phyloP scores from a whole-genome alignment of 2,888 invertebrate genomes.

The Drosophila longiperda region DNA sequence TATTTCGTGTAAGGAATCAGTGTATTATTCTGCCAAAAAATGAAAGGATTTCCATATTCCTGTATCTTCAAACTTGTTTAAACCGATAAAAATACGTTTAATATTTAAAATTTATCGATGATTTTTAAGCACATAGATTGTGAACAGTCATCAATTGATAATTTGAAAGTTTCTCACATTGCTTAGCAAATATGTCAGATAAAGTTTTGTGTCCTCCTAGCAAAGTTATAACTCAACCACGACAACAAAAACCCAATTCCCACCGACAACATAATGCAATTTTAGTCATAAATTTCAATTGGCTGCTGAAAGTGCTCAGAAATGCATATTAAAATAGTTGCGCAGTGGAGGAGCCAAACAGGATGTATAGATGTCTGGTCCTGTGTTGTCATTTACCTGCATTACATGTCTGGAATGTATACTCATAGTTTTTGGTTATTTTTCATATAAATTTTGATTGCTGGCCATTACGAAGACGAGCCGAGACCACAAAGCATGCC shows the following conservation, averaged over 20 bases:
- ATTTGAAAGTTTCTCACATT: neutral
- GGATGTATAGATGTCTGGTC: neutral
- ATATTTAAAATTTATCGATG: neutral
- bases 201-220: neutral
- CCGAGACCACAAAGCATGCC: slow-evolving; percentile 55
- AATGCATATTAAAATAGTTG: slow-evolving; percentile 69
- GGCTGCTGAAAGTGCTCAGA: slow-evolving; percentile 36
- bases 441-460: slow-evolving; percentile 70
- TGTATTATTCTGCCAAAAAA: neutral
- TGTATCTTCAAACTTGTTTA: neutral
- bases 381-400: slow-evolving; percentile 37
- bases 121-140: neutral
- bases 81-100: neutral
- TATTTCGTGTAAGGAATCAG: neutral
- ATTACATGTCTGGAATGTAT: slow-evolving; percentile 28
- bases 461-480: slow-evolving; percentile 33
- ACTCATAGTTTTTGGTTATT: slow-evolving; percentile 47
- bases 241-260: neutral
- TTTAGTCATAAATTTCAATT: slow-evolving; percentile 46
- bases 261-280: slow-evolving; percentile 16
- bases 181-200: neutral
- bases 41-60: too few species aligned
- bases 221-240: slow-evolving; percentile 7
- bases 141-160: neutral
- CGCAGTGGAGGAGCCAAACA: slow-evolving; percentile 19